Base-by-base conservation (phyloP, 2,888 invertebrate genomes). In the Campoplex nolae region DNA sequence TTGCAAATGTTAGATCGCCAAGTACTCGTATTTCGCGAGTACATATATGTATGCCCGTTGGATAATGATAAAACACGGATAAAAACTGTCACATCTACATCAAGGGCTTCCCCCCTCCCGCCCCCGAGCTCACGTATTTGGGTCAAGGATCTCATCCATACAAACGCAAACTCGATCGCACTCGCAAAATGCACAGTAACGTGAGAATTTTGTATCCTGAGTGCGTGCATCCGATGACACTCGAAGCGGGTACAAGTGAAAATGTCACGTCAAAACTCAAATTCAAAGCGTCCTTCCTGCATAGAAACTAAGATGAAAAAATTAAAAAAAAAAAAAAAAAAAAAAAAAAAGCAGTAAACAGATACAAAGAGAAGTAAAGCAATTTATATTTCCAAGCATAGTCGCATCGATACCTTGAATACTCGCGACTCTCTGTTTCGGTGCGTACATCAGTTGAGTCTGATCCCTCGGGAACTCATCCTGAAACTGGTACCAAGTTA, bases 131-230 rank as follows among this genome's bases (percentile, higher is more conserved):
- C 85, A 76, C 81, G 85, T 76, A 71, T 80, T 65, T 51, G 71
- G 76, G 76, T 71, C 81, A 73, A 81, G 70, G 71, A 71, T 80
- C 75, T 48, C 75, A 62, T 51, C 74, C 74, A 75, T 70, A 67
- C 54, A 38, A 54, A 45, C 54, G 56, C 28, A 51, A 45, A 38
- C 23, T 28, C 38, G 48, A 45, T 54, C 48, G 48, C 62, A 51
- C 28, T 65, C 28, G 81, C 32, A 42, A 65, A 65, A 65, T 82
- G 62, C 56, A 48, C 9, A 58, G 70, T 67, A 62, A 84, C 35
- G 54, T 58, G 68, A 51, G 65, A 85, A 81, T 81, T 85, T 76
- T 65, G 81, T 81, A 76, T 71, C 70, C 76, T 45, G 71, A 76
- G 76, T 85, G 85, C 85, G 81, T 81, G 71, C 48, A 81, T 76